Evolutionary conservation across 1,140 invertebrate species (phyloP).

Genomic region (Ectropis grisescens): DNA sequence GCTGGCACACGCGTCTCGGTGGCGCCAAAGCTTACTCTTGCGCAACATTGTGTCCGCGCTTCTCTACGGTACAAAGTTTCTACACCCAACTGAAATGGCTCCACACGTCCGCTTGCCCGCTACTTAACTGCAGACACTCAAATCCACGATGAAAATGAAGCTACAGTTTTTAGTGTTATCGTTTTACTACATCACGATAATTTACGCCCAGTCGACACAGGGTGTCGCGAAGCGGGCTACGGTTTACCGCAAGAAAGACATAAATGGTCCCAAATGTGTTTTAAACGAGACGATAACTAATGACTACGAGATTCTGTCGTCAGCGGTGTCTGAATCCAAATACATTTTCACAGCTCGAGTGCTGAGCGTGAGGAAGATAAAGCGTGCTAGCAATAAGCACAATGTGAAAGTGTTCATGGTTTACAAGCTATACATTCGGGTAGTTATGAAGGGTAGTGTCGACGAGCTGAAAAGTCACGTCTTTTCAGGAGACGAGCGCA

Average conservation of each 20-base stretch:
- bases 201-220: constrained; percentile 36
- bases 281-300: constrained; percentile 65
- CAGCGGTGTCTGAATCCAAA: constrained; percentile 61
- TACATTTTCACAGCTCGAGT: constrained; percentile 62
- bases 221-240: constrained; percentile 40
- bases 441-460: constrained; percentile 55
- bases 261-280: constrained; percentile 55
- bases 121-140: constrained; percentile 11
- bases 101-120: constrained; percentile 13
- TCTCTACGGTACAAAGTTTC: constrained; percentile 46
- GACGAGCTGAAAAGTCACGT: constrained; percentile 44
- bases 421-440: constrained; percentile 53
- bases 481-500: constrained; percentile 44
- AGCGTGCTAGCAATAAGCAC: constrained; percentile 37
- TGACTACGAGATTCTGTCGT: constrained; percentile 64
- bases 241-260: constrained; percentile 47
- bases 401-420: constrained; percentile 50
- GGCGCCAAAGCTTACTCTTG: constrained; percentile 49
- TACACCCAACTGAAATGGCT: constrained; percentile 34
- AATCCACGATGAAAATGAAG: constrained; percentile 46
- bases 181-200: constrained; percentile 35
- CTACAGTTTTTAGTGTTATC: constrained; percentile 46
- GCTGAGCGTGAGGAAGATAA: constrained; percentile 59
- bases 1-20: constrained; percentile 62
- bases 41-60: constrained; percentile 39